A percentile compares a stretch with the other conserved stretches of the same genome.
phyloP scores from a whole-genome alignment of 2,888 invertebrate genomes.

The Apotomis capreana region DNA sequence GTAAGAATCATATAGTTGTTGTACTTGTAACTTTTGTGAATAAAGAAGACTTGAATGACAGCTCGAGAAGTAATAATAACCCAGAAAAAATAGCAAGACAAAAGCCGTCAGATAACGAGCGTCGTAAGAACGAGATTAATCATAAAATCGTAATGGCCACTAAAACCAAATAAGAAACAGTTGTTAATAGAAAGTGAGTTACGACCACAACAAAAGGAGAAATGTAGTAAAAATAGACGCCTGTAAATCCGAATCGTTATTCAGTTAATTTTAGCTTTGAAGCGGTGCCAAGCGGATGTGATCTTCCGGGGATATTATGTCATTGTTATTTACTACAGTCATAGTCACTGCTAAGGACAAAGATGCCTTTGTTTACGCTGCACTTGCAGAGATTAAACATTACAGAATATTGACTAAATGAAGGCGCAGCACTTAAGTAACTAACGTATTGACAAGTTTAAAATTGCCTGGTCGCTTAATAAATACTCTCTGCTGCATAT shows the following conservation, averaged over 20 bases:
- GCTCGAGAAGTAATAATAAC: not conserved
- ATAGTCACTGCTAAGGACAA: slow-evolving; percentile 40
- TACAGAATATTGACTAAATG: not conserved
- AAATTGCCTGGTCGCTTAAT: slow-evolving; percentile 13
- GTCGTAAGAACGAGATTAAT: slow-evolving; percentile 6
- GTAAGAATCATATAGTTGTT: no score
- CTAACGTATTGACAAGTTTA: slow-evolving; percentile 5
- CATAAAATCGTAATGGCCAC: slow-evolving; percentile 25
- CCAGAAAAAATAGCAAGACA: not conserved
- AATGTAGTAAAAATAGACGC: slow-evolving; percentile 55
- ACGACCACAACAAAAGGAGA: slow-evolving; percentile 50
- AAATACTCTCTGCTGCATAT: slow-evolving; percentile 11
- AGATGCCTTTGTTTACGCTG: slow-evolving; percentile 8
- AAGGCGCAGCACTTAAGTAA: not conserved
- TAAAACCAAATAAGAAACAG: slow-evolving; percentile 32
- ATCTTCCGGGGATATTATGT: slow-evolving; percentile 76
- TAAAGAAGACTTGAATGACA: not conserved
- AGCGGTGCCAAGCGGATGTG: slow-evolving; percentile 75
- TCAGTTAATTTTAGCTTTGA: slow-evolving; percentile 64
- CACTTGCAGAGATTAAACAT: slow-evolving; percentile 3
- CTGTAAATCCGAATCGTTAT: slow-evolving; percentile 58
- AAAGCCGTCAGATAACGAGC: slow-evolving; percentile 1
- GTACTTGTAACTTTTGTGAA: no score
- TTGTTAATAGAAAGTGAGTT: slow-evolving; percentile 42
- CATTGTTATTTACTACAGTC: slow-evolving; percentile 52